phyloP scores from a whole-genome alignment of 2,113 vertebrate genomes.

The Rhea americana region DNA sequence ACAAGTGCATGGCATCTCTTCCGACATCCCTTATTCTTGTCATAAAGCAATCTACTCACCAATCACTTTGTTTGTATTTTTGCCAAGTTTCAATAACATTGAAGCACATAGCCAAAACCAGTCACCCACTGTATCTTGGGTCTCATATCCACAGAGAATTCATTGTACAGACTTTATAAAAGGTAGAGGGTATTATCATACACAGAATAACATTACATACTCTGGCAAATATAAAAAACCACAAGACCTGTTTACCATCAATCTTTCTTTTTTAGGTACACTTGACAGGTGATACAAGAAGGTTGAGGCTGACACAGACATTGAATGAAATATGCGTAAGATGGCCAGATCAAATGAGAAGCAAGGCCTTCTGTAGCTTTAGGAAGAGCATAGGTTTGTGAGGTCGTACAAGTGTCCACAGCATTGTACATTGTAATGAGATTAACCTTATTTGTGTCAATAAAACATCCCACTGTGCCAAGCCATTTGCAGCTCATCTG shows the following conservation, averaged over 20 bases:
- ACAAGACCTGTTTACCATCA: neutral
- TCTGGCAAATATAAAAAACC: neutral
- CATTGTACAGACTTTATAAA: neutral
- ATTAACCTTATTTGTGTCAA: constrained; percentile 10
- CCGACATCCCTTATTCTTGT: neutral
- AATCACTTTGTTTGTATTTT: neutral
- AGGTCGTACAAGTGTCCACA: neutral
- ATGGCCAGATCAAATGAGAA: neutral
- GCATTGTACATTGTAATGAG: neutral
- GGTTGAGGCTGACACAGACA: neutral
- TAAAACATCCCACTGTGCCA: neutral
- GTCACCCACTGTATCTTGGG: accelerated
- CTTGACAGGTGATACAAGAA: neutral
- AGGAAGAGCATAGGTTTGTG: neutral
- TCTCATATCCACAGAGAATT: neutral
- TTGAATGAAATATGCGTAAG: neutral
- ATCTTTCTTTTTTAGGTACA: neutral
- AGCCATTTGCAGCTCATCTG: neutral
- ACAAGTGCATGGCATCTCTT: neutral
- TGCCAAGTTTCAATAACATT: neutral
- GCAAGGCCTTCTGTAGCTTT: neutral
- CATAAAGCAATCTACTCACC: neutral
- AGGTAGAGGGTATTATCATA: neutral
- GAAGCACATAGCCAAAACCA: neutral
- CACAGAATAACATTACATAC: neutral